Percentiles rank a stretch among this genome's conserved stretches.
Conservation (phyloP, 2,113 vertebrate genomes). For the Lampris megalopsis region DNA sequence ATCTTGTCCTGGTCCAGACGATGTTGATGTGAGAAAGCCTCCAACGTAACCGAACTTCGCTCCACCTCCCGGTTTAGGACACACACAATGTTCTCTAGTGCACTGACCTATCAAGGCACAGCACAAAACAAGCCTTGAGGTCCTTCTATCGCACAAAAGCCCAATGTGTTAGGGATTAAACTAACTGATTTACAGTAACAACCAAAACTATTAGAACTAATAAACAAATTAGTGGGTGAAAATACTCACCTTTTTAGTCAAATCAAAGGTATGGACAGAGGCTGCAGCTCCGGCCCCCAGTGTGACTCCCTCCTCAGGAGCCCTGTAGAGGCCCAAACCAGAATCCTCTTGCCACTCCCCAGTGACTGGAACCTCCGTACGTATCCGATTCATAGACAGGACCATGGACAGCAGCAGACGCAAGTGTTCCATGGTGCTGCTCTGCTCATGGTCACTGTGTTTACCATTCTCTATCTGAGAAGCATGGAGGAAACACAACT, state of each 20-base stretch:
- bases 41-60: conserved; percentile 82
- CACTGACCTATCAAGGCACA: conserved; percentile 72
- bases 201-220: not conserved
- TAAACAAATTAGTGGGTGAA: not conserved
- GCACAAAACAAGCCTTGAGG: not conserved
- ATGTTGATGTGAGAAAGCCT: conserved; percentile 88
- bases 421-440: conserved; percentile 85
- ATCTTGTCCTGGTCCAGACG: conserved; percentile 91
- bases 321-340: conserved; percentile 76
- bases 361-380: conserved; percentile 24
- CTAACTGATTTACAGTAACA: not conserved
- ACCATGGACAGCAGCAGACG: conserved; percentile 85
- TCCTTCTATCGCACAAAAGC: not conserved
- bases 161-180: not conserved
- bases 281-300: conserved; percentile 15
- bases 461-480: conserved; percentile 87
- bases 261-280: conserved; percentile 62
- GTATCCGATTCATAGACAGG: conserved; percentile 54
- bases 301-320: conserved; percentile 70
- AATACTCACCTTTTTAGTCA: conserved; percentile 81
- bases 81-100: conserved; percentile 93
- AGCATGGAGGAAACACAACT: not conserved
- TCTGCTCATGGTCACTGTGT: conserved; percentile 86
- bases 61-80: conserved; percentile 95
- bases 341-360: conserved; percentile 80